Percentiles rank a stretch among this genome's conserved stretches.
These are phyloP conservation scores for Oedothorax gibbosus DNA, from an alignment of 1,140 invertebrate genomes.

Conservation along the genomic window DNA sequence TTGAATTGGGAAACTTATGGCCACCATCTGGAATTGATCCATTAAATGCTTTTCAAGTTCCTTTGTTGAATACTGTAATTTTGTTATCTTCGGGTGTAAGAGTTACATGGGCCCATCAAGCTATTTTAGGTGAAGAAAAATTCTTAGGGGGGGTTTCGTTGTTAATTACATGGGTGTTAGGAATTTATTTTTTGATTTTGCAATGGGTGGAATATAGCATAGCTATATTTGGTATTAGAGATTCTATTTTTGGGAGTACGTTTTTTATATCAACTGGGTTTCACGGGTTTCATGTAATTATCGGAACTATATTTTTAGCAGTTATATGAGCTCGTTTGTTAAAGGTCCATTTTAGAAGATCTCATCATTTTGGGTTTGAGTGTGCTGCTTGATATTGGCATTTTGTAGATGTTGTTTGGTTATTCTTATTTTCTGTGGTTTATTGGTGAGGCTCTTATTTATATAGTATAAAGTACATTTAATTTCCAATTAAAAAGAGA, in stretches of 20 bases:
- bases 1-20: conserved; percentile 75
- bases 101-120: conserved; percentile 74
- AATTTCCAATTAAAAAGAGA: neutral
- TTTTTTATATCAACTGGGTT: conserved; percentile 70
- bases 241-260: neutral
- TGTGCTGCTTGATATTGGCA: conserved; percentile 77
- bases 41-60: conserved; percentile 76
- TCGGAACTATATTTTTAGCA: conserved; percentile 76
- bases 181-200: conserved; percentile 71
- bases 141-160: conserved; percentile 68
- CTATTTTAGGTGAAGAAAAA: conserved; percentile 71
- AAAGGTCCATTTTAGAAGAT: conserved; percentile 72
- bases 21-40: conserved; percentile 72
- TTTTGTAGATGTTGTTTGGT: neutral
- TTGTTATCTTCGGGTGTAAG: conserved; percentile 73
- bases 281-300: conserved; percentile 79
- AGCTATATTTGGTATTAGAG: conserved; percentile 68
- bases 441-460: neutral
- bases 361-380: conserved; percentile 79
- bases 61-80: conserved; percentile 75
- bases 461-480: neutral
- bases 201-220: conserved; percentile 69
- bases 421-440: neutral
- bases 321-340: conserved; percentile 72
- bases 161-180: conserved; percentile 72